Conservation (phyloP, 2,888 invertebrate genomes). For the Meandrusa payeni region DNA sequence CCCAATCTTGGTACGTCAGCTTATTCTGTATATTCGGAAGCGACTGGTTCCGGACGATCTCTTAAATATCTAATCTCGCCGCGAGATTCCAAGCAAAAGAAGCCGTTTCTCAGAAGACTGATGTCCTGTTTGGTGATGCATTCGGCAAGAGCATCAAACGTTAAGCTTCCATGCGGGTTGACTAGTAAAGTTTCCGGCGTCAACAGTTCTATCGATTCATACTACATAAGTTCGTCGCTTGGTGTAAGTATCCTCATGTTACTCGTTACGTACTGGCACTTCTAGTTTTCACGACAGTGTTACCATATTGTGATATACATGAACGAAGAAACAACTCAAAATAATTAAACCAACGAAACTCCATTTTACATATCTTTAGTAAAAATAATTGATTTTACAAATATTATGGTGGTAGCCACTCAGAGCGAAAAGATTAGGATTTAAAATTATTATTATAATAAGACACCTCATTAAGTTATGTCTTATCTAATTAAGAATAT, state of each 20-base stretch:
- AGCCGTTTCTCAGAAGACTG: slow-evolving; percentile 55
- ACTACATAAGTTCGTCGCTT: slow-evolving; percentile 60
- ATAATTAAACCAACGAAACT: too few relatives aligned
- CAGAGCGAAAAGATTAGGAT: too few relatives aligned
- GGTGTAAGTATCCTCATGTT: slow-evolving; percentile 59
- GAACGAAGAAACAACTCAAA: too few relatives aligned
- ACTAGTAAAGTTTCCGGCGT: slow-evolving; percentile 30
- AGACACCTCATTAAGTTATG: too few relatives aligned
- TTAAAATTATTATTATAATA: too few relatives aligned
- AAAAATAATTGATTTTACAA: too few relatives aligned
- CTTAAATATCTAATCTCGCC: slow-evolving; percentile 29
- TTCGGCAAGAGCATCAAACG: slow-evolving; percentile 39
- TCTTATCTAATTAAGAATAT: too few relatives aligned
- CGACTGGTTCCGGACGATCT: slow-evolving; percentile 30
- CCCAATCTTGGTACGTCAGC: slow-evolving; percentile 64
- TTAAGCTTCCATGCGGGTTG: slow-evolving; percentile 32
- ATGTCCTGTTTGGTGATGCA: slow-evolving; percentile 64
- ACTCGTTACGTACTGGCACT: too few relatives aligned
- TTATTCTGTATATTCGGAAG: slow-evolving; percentile 47
- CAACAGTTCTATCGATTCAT: slow-evolving; percentile 58
- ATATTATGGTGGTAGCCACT: too few relatives aligned
- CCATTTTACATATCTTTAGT: too few relatives aligned
- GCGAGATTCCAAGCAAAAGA: slow-evolving; percentile 43
- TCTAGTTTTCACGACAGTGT: too few relatives aligned
- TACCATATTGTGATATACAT: too few relatives aligned